phyloP scores from a whole-genome alignment of 2,797 vertebrate species.

The Sandelia bainsii region DNA sequence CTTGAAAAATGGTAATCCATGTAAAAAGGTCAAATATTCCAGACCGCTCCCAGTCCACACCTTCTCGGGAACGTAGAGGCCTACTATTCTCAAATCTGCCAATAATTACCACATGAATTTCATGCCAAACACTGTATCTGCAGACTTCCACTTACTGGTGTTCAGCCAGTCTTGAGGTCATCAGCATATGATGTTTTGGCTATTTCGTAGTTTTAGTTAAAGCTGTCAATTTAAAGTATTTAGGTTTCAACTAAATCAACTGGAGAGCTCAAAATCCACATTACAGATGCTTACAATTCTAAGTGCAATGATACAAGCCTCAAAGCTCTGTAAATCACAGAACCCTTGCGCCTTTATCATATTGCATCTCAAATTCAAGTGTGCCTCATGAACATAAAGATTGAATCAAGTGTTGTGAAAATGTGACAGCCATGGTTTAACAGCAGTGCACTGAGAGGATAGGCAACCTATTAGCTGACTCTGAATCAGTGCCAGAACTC shows the following conservation, averaged over 20 bases:
- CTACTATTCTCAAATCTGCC: conserved; percentile 76
- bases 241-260: conserved; percentile 26
- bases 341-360: conserved; percentile 38
- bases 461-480: conserved; percentile 42
- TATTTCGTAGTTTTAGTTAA: conserved; percentile 33
- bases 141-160: conserved; percentile 46
- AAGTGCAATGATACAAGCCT: conserved; percentile 17
- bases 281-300: conserved; percentile 41
- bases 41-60: conserved; percentile 70
- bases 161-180: conserved; percentile 63
- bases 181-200: conserved; percentile 48
- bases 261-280: conserved; percentile 29
- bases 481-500: conserved; percentile 57
- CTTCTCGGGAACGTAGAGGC: conserved; percentile 72
- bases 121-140: conserved; percentile 63
- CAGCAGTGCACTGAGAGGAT: conserved; percentile 29
- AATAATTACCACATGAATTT: conserved; percentile 78
- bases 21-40: conserved; percentile 76
- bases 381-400: conserved; percentile 52
- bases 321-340: conserved; percentile 42
- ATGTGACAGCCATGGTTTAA: conserved; percentile 60
- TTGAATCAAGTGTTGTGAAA: conserved; percentile 65
- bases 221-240: conserved; percentile 28
- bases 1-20: conserved; percentile 53
- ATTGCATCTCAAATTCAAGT: conserved; percentile 53